Evolutionary conservation across 2,888 invertebrate genomes (phyloP), one percentile per base, ranked within the genome.

Genomic region (Apeira syringaria): DNA sequence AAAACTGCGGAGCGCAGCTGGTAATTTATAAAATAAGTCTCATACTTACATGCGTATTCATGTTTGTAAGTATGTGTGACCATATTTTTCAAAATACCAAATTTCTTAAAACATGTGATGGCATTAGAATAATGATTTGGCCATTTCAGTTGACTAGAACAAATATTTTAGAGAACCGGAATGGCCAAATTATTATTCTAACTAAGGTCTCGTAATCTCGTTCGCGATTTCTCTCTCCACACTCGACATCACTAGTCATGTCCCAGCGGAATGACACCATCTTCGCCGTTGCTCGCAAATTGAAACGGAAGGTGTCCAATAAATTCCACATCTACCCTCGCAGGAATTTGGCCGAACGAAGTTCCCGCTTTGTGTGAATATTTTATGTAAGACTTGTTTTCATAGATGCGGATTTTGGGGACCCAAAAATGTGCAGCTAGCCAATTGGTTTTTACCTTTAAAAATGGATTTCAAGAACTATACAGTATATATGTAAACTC

Each of bases 271-370:
- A 67, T 66, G 73, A 69, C 73, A 64, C 71, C 69, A 71, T 74
- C 70, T 69, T 66, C 63, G 62, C 67, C 37, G 61, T 61, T 62
- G 59, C 63, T 70, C 66, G 68, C 80, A 83, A 84, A 85, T 84
- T 84, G 84, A 84, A 85, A 82, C 81, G 74, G 75, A 82, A 83
- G 82, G 80, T 82, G 80, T 75, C 77, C 68, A 75, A 81, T 82
- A 83, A 84, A 85, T 80, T 82, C 66, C 64, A 50, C 70, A 64
- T 68, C 61, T 62, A 57, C 67, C 64, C 75, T 67, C 65, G 48
- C 56, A 59, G 73, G 78, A 73, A 80, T 82, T 75, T 59, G 59
- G 65, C 40, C 46, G 64, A 61, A 62, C 69, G 66, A 69, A 74
- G 67, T 74, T 73, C 58, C 59, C 57, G 58, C 68, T 66, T 64